phyloP scores from a whole-genome alignment of 1,140 invertebrate genomes.

The Trialeurodes vaporariorum region DNA sequence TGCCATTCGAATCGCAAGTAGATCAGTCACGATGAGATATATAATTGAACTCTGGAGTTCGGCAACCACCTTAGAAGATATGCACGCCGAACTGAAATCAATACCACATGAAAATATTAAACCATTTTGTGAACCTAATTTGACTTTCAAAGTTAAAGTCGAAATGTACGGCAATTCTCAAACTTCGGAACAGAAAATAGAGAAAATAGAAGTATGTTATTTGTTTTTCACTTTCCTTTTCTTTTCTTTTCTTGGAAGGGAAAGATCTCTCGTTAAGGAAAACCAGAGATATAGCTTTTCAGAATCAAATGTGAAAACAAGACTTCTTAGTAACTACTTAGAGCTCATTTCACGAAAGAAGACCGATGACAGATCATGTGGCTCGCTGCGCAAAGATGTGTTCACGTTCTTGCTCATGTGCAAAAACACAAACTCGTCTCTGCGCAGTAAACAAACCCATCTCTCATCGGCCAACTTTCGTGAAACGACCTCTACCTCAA shows the following conservation, averaged over 20 bases:
- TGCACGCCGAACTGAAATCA: slow-evolving; percentile 51
- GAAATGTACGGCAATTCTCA: slow-evolving; percentile 82
- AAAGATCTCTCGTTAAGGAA: too few relatives aligned
- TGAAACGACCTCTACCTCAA: too few relatives aligned
- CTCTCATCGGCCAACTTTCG: too few relatives aligned
- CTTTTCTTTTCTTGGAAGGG: slow-evolving; percentile 16
- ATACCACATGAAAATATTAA: slow-evolving; percentile 37
- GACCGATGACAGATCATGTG: too few relatives aligned
- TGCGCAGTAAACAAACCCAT: too few relatives aligned
- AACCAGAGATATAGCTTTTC: too few relatives aligned
- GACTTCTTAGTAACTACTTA: too few relatives aligned
- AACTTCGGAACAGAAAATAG: slow-evolving; percentile 59
- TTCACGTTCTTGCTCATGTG: too few relatives aligned
- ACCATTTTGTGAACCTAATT: slow-evolving; percentile 8
- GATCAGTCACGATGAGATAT: slow-evolving; percentile 62
- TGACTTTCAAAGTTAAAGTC: slow-evolving; percentile 68
- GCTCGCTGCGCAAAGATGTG: too few relatives aligned
- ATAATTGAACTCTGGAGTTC: slow-evolving; percentile 67
- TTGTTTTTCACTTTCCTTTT: slow-evolving; percentile 8
- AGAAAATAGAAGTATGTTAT: slow-evolving; percentile 67
- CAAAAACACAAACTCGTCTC: too few relatives aligned
- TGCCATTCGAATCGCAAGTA: slow-evolving; percentile 51
- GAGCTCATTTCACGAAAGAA: too few relatives aligned
- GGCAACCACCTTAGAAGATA: slow-evolving; percentile 39
- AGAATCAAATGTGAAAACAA: too few relatives aligned